These are phyloP conservation scores for Diabrotica virgifera DNA, from an alignment of 1,140 invertebrate genomes.

Conservation along the genomic window DNA sequence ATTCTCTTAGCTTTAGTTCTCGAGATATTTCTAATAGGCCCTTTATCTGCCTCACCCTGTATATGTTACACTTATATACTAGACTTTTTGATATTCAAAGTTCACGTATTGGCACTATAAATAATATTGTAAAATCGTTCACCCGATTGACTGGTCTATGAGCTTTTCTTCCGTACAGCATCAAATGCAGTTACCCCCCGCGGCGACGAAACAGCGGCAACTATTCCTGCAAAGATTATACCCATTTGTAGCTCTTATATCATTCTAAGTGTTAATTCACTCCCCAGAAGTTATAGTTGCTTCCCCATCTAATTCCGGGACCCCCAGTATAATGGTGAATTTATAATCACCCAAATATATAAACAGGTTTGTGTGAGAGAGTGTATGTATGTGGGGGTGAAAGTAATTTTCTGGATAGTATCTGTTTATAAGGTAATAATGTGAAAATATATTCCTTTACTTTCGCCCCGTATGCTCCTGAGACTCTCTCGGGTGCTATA, in stretches of 20 bases:
- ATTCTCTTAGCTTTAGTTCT: too few relatives aligned
- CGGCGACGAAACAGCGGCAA: background rate
- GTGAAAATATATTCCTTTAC: slow-evolving; percentile 1
- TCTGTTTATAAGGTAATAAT: slow-evolving; percentile 3
- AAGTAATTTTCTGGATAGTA: background rate
- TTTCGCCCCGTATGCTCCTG: background rate
- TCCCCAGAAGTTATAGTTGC: background rate
- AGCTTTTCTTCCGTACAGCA: background rate
- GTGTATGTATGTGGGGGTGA: background rate
- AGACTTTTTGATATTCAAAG: too few relatives aligned
- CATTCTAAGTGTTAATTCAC: slow-evolving; percentile 2
- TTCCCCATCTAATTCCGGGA: slow-evolving; percentile 1
- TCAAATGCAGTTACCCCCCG: background rate
- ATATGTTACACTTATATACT: too few relatives aligned
- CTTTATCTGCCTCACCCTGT: too few relatives aligned
- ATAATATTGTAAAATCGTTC: too few relatives aligned
- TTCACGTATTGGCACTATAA: too few relatives aligned
- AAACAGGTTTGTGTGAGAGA: background rate
- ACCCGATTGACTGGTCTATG: background rate
- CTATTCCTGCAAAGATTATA: slow-evolving; percentile 2
- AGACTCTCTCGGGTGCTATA: background rate
- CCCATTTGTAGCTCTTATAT: background rate
- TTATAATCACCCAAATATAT: slow-evolving; percentile 1
- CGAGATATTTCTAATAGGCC: too few relatives aligned
- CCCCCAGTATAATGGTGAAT: background rate